A percentile compares a stretch with the other conserved stretches of the same genome.
These are phyloP conservation scores for Mystacides longicornis DNA, from an alignment of 2,888 invertebrate genomes.

Conservation along the genomic window DNA sequence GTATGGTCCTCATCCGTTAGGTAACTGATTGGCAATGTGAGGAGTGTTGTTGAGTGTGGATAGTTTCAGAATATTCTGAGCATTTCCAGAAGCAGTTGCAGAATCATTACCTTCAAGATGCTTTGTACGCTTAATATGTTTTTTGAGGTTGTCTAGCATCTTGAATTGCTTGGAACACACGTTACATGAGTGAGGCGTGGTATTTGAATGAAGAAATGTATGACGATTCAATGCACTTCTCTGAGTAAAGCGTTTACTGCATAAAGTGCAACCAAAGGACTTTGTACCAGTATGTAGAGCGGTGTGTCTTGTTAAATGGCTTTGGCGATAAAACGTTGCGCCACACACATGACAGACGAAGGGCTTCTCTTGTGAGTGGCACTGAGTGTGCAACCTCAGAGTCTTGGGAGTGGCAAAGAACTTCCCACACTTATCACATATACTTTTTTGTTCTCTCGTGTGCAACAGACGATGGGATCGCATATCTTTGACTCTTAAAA, in stretches of 20 bases:
- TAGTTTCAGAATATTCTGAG: too few species aligned
- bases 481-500: not conserved
- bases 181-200: not conserved
- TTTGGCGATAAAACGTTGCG: not conserved
- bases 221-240: not conserved
- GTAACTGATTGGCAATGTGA: too few species aligned
- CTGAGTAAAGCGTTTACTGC: slow-evolving; percentile 3
- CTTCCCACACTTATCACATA: slow-evolving; percentile 5
- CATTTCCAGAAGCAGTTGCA: too few species aligned
- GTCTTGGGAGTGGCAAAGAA: not conserved
- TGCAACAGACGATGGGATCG: not conserved
- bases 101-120: too few species aligned
- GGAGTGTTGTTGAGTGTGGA: too few species aligned
- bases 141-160: not conserved
- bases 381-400: not conserved
- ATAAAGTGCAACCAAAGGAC: not conserved
- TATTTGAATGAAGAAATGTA: not conserved
- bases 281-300: not conserved
- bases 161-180: not conserved
- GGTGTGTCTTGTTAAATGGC: not conserved
- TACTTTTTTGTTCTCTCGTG: not conserved
- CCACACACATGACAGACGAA: not conserved
- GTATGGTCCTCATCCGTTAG: too few species aligned
- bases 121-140: slow-evolving; percentile 1
- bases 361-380: not conserved